Evolutionary conservation across 2,888 invertebrate genomes (phyloP).

Genomic region (Trachelus troglodyta): DNA sequence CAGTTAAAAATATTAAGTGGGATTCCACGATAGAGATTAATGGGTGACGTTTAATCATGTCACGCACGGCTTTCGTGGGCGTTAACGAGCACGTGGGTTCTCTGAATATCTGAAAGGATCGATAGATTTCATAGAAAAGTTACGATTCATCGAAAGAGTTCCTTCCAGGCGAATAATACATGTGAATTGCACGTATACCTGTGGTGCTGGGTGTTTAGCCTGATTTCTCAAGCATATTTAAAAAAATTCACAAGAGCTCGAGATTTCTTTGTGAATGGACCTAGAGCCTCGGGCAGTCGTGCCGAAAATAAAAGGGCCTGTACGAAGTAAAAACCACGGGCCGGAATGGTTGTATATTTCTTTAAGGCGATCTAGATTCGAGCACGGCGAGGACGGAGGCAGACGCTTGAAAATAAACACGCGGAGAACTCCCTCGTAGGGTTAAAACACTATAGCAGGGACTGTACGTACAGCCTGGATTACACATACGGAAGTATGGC

Average conservation of each 20-base stretch:
- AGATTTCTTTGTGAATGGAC: background rate
- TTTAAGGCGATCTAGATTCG: slow-evolving; percentile 7
- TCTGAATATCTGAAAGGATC: background rate
- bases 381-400: slow-evolving; percentile 7
- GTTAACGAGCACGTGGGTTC: background rate
- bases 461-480: background rate
- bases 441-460: background rate
- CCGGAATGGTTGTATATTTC: background rate
- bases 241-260: background rate
- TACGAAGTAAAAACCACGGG: background rate
- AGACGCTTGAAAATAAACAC: slow-evolving; percentile 4
- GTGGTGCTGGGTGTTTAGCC: background rate
- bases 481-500: background rate
- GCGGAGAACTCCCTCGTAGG: slow-evolving; percentile 2
- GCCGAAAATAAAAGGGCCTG: background rate
- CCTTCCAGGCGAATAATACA: background rate
- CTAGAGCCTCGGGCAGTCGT: background rate
- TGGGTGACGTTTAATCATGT: background rate
- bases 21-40: background rate
- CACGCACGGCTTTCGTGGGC: background rate
- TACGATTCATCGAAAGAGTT: background rate
- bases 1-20: background rate
- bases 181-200: background rate
- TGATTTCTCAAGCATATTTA: background rate
- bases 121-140: background rate